Base-by-base conservation (phyloP, 2,113 vertebrate genomes). In the Motacilla alba region DNA sequence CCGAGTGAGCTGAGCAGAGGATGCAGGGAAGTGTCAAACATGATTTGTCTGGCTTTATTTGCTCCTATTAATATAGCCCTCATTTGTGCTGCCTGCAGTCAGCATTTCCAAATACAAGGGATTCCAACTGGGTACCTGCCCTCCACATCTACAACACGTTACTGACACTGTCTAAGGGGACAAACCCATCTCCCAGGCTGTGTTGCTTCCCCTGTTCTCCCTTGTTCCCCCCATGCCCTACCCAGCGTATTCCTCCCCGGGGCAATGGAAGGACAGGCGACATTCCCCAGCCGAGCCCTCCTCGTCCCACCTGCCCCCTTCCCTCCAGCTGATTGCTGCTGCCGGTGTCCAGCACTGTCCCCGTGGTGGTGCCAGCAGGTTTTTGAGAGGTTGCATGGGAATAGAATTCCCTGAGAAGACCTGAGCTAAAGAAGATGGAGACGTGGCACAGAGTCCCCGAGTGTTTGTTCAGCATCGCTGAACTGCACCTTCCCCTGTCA, bases 11-110 rank as follows among this genome's bases (percentile, higher is more conserved):
- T 20, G 79, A 94, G 93, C 90, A 84, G 85, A 72, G 92, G 76
- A 90, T 83, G 72, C 37, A 94, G 93, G 82, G 86, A 95, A 96
- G 76, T 92, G 90, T 96, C 94, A 95, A 93, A 90, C 56, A 33
- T 49, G 44, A 46, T 96, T 91, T 84, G 47, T 81, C 64, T 52
- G 64, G 47, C 68, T 89, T 78, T 88, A 88, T 77, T 81, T 74
- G 60, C 81, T 92, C 66, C 93, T 86, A 56, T 90, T 95, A 95
- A 90, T 93, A 46, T 1, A 74, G 10, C n/a, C 56, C 33, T 91
- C 79, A 63, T 90, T 70, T 94, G 82, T 67, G 74, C 89, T 0
- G 79, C 92, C 92, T 64, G 72, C 6, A 1, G 85, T 26, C 68
- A 70, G 35, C 52, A 15, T 53, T 93, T 75, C 63, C 60, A 60